Evolutionary conservation across 2,888 invertebrate species (phyloP).

Genomic region (Eilema caniola): DNA sequence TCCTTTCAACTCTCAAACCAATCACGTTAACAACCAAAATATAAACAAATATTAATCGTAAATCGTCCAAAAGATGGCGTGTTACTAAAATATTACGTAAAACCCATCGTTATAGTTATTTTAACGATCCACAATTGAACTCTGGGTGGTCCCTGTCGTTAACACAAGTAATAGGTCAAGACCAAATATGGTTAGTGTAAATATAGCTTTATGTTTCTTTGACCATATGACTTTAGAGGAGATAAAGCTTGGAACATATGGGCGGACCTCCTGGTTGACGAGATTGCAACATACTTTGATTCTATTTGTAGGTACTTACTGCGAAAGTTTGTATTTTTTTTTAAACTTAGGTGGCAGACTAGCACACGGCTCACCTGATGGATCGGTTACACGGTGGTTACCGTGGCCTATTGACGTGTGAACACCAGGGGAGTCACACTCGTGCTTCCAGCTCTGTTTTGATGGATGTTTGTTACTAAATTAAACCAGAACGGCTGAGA

Average conservation of each 20-base stretch:
- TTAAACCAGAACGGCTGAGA: too few species aligned
- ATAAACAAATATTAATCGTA: conserved; percentile 43
- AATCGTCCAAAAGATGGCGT: conserved; percentile 32
- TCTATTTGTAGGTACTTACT: neutral
- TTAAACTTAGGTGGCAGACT: too few species aligned
- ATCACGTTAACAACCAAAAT: conserved; percentile 26
- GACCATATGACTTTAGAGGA: conserved; percentile 11
- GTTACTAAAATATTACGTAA: conserved; percentile 56
- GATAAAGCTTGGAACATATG: conserved; percentile 11
- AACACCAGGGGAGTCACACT: too few species aligned
- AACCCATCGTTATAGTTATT: conserved; percentile 58
- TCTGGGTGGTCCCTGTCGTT: conserved; percentile 74
- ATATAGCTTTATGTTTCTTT: conserved; percentile 63
- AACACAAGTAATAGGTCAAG: conserved; percentile 62
- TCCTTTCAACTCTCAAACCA: conserved; percentile 6
- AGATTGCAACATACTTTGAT: neutral
- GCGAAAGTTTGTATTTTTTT: too few species aligned
- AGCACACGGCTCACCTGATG: too few species aligned
- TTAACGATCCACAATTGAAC: conserved; percentile 74
- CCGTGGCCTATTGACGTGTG: too few species aligned
- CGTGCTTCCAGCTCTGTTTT: too few species aligned
- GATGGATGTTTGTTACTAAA: too few species aligned
- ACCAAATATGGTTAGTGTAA: conserved; percentile 57
- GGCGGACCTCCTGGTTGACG: conserved; percentile 1
- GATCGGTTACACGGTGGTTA: too few species aligned